A percentile compares a stretch with the other conserved stretches of the same genome.
Conservation (phyloP, 2,797 vertebrate genomes). For the Aulostomus chinensis region DNA sequence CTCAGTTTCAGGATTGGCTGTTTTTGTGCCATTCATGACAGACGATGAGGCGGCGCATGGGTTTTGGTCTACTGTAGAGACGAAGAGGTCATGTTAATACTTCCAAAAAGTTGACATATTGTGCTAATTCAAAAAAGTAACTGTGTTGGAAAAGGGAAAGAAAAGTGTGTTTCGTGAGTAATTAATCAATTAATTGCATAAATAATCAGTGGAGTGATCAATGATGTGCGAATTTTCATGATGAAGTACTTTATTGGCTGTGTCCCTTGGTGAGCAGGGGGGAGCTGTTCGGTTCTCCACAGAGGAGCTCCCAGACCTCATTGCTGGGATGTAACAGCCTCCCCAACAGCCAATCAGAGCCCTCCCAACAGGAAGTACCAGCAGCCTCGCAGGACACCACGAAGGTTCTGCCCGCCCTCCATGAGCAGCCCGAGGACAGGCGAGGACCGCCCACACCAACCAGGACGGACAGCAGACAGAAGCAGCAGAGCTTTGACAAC, state of each 20-base stretch:
- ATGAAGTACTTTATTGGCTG: not conserved
- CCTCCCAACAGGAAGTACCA: constrained; percentile 29
- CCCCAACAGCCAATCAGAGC: constrained; percentile 55
- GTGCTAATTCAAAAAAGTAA: no score
- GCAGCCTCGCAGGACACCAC: constrained; percentile 4
- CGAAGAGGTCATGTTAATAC: no score
- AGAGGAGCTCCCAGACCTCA: constrained; percentile 56
- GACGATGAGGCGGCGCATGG: no score
- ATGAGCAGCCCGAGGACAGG: constrained; percentile 19
- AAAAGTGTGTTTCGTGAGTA: no score
- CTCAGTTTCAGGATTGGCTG: no score
- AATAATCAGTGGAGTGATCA: no score
- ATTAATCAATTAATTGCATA: no score
- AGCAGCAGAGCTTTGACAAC: constrained; percentile 58
- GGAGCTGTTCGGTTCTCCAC: constrained; percentile 75
- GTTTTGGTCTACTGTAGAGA: no score
- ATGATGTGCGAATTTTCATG: not conserved
- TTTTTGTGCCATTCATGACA: no score
- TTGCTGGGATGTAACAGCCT: constrained; percentile 59
- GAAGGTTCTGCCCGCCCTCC: constrained; percentile 6
- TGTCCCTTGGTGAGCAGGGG: constrained; percentile 64
- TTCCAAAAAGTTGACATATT: no score
- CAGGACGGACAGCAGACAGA: constrained; percentile 59
- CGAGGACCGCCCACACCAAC: constrained; percentile 48
- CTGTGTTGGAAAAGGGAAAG: no score